phyloP scores from a whole-genome alignment of 2,113 vertebrate genomes.

The Gallinago media region DNA sequence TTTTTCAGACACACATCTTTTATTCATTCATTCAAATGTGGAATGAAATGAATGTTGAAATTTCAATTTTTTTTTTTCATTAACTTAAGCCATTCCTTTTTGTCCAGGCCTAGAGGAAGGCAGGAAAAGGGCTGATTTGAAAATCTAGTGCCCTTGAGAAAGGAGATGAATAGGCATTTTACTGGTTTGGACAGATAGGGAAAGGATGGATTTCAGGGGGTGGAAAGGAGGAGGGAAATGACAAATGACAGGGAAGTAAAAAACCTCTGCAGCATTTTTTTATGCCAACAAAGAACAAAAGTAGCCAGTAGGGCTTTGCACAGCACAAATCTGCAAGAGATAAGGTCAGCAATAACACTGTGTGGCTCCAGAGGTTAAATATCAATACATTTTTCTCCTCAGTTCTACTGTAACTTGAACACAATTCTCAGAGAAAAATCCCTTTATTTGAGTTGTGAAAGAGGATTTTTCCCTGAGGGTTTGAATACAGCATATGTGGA shows the following conservation, averaged over 20 bases:
- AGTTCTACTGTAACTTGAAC: not conserved
- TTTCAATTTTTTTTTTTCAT: not conserved
- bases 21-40: not conserved
- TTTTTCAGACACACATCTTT: not conserved
- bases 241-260: constrained; percentile 27
- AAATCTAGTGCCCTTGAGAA: constrained; percentile 31
- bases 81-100: not conserved
- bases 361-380: not conserved
- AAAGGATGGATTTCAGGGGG: constrained; percentile 7
- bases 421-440: not conserved
- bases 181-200: constrained; percentile 16
- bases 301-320: not conserved
- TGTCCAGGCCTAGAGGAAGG: not conserved
- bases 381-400: not conserved
- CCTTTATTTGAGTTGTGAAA: not conserved
- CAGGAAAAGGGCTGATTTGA: not conserved
- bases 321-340: not conserved
- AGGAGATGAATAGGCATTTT: constrained; percentile 43
- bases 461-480: not conserved
- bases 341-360: not conserved
- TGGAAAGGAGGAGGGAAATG: not conserved
- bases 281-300: constrained; percentile 17
- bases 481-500: not conserved
- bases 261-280: constrained; percentile 16
- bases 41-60: not conserved